Evolutionary conservation across 2,797 vertebrate species (phyloP), one percentile per base, ranked within the genome.

Genomic region (Anomalospiza imberbis): DNA sequence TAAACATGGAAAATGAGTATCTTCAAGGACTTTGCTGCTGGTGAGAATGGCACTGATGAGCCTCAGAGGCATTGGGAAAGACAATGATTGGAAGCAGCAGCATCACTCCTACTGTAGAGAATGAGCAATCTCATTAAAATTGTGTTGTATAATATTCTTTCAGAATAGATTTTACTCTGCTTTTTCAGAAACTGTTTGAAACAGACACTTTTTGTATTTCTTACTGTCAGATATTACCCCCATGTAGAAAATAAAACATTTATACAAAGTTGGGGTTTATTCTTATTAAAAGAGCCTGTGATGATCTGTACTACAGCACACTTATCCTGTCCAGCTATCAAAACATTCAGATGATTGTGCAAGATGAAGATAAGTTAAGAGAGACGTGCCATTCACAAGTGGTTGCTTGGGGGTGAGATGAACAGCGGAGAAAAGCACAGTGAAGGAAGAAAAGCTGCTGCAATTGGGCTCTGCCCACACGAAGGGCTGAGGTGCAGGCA

Each of bases 1-100:
- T 94, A 97, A 97, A 76, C 91, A 97, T 9, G 97, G 97, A 80
- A 98, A 98, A 94, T 74, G 93, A 96, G 88, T 47, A 24, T 84
- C 95, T 88, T 70, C 6, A 3, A 54, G 62, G 75, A 80, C 21
- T 21, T 9, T 32, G 11, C 42, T 84, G n/a, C 45, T 51, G 28
- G 6, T 48, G 76, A 50, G 78, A 77, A 72, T 5, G 28, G 70
- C 90, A 63, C n/a, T 38, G 54, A 18, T n/a, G 53, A 88, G 32
- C 57, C 32, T 28, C 22, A 1, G 26, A 80, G n/a, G 70, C 2
- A 0, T 11, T 13, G 28, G 17, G 26, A 58, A 74, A 83, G 72
- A 62, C 70, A 61, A 40, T 4, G 19, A 47, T 0, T 42, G 53
- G 75, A 91, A 86, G 53, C 45, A 36, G 70, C 76, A 90, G 26